Evolutionary conservation across 2,888 invertebrate genomes (phyloP), one percentile per base, ranked within the genome.

Genomic region (Diogma glabrata): DNA sequence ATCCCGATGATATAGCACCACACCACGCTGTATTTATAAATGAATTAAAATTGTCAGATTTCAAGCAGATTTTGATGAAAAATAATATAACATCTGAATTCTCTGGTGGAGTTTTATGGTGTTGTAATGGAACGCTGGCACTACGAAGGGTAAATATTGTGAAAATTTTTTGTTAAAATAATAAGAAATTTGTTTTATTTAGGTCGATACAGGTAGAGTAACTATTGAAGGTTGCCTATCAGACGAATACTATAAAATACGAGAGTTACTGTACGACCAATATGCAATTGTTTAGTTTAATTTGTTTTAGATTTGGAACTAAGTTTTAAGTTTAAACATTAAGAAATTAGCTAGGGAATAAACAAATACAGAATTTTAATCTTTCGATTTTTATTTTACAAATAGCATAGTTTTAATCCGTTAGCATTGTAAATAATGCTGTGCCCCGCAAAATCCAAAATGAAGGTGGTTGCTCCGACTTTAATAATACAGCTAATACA

Each of bases 281-380:
- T 99, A 95, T 70, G 97, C 96, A 52, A 92, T 99, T 63, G 82
- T 96, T 50, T 95, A 77, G n/a, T n/a, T n/a, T n/a, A n/a, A n/a
- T n/a, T n/a, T n/a, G n/a, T n/a, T n/a, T n/a, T n/a, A n/a, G n/a
- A n/a, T n/a, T n/a, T n/a, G n/a, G n/a, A n/a, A n/a, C n/a, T n/a
- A n/a, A n/a, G n/a, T n/a, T n/a, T n/a, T n/a, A n/a, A n/a, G n/a
- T n/a, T n/a, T n/a, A n/a, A n/a, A n/a, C n/a, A n/a, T n/a, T n/a
- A n/a, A n/a, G n/a, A n/a, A n/a, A n/a, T n/a, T n/a, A n/a, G n/a
- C n/a, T n/a, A n/a, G n/a, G n/a, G n/a, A n/a, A n/a, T n/a, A n/a
- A n/a, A n/a, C n/a, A n/a, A n/a, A n/a, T n/a, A n/a, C n/a, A n/a
- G n/a, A n/a, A n/a, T n/a, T n/a, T n/a, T n/a, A n/a, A n/a, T n/a